Base-by-base conservation (phyloP, 2,888 invertebrate species). In the Drosophila longiperda region DNA sequence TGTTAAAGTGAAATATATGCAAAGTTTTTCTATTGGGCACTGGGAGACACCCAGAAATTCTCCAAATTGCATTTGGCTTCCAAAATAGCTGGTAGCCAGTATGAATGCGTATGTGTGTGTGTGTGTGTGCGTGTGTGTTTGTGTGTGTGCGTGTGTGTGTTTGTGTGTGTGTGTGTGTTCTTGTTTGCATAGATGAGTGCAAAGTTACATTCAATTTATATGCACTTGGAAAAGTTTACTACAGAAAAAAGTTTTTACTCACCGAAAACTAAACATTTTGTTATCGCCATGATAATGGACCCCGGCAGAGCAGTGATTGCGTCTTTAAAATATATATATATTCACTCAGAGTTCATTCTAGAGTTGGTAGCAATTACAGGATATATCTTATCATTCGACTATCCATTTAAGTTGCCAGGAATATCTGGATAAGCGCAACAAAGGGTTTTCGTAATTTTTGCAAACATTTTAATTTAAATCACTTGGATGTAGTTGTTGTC, bases 241-340 rank as follows among this genome's bases (percentile, higher is more conserved):
- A 68, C 75, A 52, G 76, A 84, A 82, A 84, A 80, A 83, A 78
- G 67, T 81, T 87, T 69, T 36, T 73, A 74, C 83, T 75, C 77
- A 80, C 81, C 84, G 87, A 83, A 85, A 86, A 85, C 85, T 87
- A 86, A 86, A 86, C 83, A 86, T 86, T 86, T 87, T 87, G 85
- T 86, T 86, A 86, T 86, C 85, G 87, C 83, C 65, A 67, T 69
- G 85, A 87, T 86, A 86, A 86, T 86, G 82, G 87, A 86, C 82
- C 73, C 67, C 66, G 63, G 71, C 60, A 54, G 55, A 72, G 69
- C 80, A 67, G 67, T 75, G 80, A 80, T 82, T 80, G 73, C 61
- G 45, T 65, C 52, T 55, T 40, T 60, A 50, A 74, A 57, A 52
- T 42, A 59, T 15, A 52, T 42, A 59, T 15, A 52, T 54, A 63